Base-by-base conservation (phyloP, 2,888 invertebrate genomes). In the Calameuta pallipes region DNA sequence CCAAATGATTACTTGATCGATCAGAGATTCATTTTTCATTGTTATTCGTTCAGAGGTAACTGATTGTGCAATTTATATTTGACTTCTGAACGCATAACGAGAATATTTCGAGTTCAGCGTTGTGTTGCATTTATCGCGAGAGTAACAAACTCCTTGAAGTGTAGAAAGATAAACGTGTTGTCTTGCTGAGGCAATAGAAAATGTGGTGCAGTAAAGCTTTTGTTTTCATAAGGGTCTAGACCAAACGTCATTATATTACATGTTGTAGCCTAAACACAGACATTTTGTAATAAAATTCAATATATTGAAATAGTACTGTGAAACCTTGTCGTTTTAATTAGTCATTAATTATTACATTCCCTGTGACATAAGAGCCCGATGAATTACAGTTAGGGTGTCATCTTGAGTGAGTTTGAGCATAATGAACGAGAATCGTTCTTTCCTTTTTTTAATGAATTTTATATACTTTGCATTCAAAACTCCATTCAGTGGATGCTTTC, bases 161-260 rank as follows among this genome's bases (percentile, higher is more conserved):
- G 87, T 85, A 84, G 85, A 83, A 85, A 81, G 80, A 80, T 82
- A 83, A 82, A 15, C 23, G 73, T 68, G 82, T 76, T 81, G 84
- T 84, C 82, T 86, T 79, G 81, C 80, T 82, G 82, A 84, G 85
- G 84, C 85, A 81, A 83, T 82, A 84, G 83, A 85, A 87, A 85
- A 87, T 85, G 85, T 87, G 89, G 88, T 88, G 87, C 89, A 87
- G 89, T 89, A 89, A 85, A 88, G 89, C 85, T 87, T 84, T 87
- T 86, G 83, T 88, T 90, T 90, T 86, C 86, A 87, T 90, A 89
- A 89, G 87, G 89, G 89, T 90, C 86, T 91, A 89, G 90, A 91
- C 90, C 90, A 90, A 90, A 90, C 89, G 89, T 89, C 89, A 91
- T 90, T 90, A 91, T 90, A 91, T 89, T 91, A 91, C 90, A 90